These are phyloP conservation scores for Thera obeliscata DNA, from an alignment of 2,888 invertebrate species.

Conservation along the genomic window DNA sequence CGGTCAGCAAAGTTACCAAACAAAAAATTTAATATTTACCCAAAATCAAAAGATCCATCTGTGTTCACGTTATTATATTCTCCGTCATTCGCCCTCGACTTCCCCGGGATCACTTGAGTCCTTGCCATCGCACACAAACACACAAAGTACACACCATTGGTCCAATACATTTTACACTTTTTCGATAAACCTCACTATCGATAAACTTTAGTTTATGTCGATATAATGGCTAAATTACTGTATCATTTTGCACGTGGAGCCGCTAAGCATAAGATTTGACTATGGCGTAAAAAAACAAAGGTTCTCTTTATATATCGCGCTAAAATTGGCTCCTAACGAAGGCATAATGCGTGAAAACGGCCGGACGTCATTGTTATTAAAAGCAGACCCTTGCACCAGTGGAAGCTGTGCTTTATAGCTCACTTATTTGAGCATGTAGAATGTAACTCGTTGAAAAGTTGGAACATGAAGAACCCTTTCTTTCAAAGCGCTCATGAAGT, in stretches of 20 bases:
- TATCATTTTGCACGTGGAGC: conserved; percentile 50
- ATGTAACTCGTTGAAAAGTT: no score
- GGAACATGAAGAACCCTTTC: no score
- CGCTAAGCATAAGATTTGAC: conserved; percentile 61
- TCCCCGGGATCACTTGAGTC: conserved; percentile 78
- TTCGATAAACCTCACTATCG: conserved; percentile 13
- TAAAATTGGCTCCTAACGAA: conserved; percentile 72
- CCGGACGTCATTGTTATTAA: conserved; percentile 83
- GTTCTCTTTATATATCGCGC: conserved; percentile 76
- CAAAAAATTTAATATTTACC: conserved; percentile 67
- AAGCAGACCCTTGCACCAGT: conserved; percentile 48
- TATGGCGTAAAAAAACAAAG: conserved; percentile 76
- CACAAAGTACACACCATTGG: conserved; percentile 63
- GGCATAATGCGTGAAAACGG: conserved; percentile 76
- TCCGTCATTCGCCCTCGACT: conserved; percentile 79
- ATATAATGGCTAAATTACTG: conserved; percentile 47
- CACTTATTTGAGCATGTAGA: not conserved
- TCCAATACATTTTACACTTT: conserved; percentile 67
- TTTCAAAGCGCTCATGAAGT: no score
- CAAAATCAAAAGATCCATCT: conserved; percentile 91
- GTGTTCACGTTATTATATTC: conserved; percentile 87
- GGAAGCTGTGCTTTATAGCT: conserved; percentile 22
- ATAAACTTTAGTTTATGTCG: conserved; percentile 30
- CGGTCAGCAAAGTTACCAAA: not conserved
- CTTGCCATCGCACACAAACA: conserved; percentile 69